Evolutionary conservation across 1,140 invertebrate species (phyloP), one percentile per base, ranked within the genome.

Genomic region (Drosophila ogumai): DNA sequence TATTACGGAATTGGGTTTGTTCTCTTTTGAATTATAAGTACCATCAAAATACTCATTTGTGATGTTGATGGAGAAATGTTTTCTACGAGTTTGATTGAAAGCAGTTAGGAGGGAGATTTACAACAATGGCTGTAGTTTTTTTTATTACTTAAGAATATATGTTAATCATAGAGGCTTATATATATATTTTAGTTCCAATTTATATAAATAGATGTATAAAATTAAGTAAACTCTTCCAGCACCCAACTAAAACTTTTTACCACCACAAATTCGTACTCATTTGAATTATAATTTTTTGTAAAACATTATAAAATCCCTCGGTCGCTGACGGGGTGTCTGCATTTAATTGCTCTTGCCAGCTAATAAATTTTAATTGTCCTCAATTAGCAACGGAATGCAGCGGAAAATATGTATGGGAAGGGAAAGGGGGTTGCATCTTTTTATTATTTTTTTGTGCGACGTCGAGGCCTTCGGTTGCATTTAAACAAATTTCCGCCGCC

Each of bases 321-420:
- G 9, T 50, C 50, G 43, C 64, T 73, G 61, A 52, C 66, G 56
- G 61, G 72, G 66, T 73, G 47, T 75, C 82, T 85, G 88, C 75
- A 73, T 91, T 91, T 91, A 91, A 91, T 91, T 91, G 84, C 84
- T 79, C 75, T 91, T 82, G 81, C 79, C 81, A 88, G 88, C 88
- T 91, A 88, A 91, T 91, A 91, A 91, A 91, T 91, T 91, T 91
- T 91, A 91, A 91, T 91, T 91, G 88, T 85, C 78, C 57, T 87
- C 84, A 91, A 91, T 91, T 91, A 91, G 87, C 72, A 55, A 77
- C 73, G 79, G 87, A 91, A 87, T 90, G 87, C 82, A 78, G 77
- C 38, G 72, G 75, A 71, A 76, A 82, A 90, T 77, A 58, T 49
- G 43, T 38, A 19, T 55, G 19, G 38, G 12, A 68, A 25, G 43